Evolutionary conservation across 2,888 invertebrate species (phyloP), one percentile per base, ranked within the genome.

Genomic region (Neocrepidodera transversa): DNA sequence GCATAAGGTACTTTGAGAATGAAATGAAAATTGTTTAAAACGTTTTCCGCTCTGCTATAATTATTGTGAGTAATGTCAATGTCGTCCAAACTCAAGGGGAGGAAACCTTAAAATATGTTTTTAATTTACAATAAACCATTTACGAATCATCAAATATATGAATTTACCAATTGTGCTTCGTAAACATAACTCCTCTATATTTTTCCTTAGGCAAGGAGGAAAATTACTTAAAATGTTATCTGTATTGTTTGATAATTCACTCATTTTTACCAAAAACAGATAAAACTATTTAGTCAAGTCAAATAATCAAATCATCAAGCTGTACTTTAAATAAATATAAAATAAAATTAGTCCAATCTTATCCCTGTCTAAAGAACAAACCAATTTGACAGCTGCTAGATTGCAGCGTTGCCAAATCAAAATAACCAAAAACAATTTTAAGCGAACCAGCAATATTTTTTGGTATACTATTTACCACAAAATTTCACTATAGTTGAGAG

Each of bases 1-100:
- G 89, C 90, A 75, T 87, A 91, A 0, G 91, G 90, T 51, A 91
- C 81, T 13, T 84, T 82, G 47, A 91, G 72, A 36, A 84, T 82
- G 70, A 89, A 87, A 70, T 87, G 71, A 48, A 66, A 71, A 26
- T 65, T 66, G 32, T 63, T 42, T 23, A 60, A 53, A 40, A 40
- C 17, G 4, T 58, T 40, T 16, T 63, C 32, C 23, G 63, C 59
- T 28, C 26, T 43, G 14, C 52, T 51, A 16, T 51, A 43, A 53
- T 45, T 51, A 17, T 51, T 47, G 2, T 35, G 38, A 10, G 58
- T 28, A 20, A 64, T 52, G 7, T 56, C 48, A 10, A 67, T 64
- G 43, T 66, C 66, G 20, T 60, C 52, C 10, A 68, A 20, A 38
- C 53, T 58, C 43, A 67, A 53, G 32, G 62, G 59, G 17, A 64